phyloP scores from a whole-genome alignment of 2,888 invertebrate genomes.

The Phyllotreta striolata region DNA sequence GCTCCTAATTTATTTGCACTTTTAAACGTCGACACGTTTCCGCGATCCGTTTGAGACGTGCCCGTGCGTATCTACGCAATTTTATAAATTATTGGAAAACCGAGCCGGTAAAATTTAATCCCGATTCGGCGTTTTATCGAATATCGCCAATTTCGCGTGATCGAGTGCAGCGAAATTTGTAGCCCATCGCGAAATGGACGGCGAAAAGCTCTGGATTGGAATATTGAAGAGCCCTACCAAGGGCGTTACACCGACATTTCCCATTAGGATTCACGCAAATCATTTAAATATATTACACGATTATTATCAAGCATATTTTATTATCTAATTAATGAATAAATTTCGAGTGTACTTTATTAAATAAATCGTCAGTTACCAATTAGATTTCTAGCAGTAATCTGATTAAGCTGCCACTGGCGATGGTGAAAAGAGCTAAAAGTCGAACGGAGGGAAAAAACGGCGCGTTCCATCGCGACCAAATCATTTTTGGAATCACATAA shows the following conservation, averaged over 20 bases:
- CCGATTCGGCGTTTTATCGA: constrained; percentile 34
- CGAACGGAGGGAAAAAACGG: neutral
- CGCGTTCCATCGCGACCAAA: constrained; percentile 26
- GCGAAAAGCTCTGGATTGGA: constrained; percentile 18
- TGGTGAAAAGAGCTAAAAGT: neutral
- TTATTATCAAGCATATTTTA: too few species aligned
- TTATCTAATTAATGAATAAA: too few species aligned
- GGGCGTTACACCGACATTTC: too few species aligned
- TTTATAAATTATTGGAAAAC: constrained; percentile 42
- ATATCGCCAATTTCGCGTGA: constrained; percentile 30
- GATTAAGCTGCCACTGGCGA: neutral
- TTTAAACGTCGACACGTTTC: constrained; percentile 45
- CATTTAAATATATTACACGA: too few species aligned
- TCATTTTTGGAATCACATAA: constrained; percentile 33
- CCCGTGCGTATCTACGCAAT: constrained; percentile 44
- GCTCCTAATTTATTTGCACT: constrained; percentile 44
- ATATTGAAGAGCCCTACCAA: constrained; percentile 12
- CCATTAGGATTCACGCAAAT: too few species aligned
- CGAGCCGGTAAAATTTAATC: constrained; percentile 38
- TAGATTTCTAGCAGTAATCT: too few species aligned
- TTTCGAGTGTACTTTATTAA: too few species aligned
- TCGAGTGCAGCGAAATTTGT: constrained; percentile 37
- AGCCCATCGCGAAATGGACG: constrained; percentile 22
- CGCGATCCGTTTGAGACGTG: constrained; percentile 43
- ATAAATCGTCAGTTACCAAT: too few species aligned